Evolutionary conservation across 2,797 vertebrate genomes (phyloP), one percentile per base, ranked within the genome.

Genomic region (Chiloscyllium punctatum): DNA sequence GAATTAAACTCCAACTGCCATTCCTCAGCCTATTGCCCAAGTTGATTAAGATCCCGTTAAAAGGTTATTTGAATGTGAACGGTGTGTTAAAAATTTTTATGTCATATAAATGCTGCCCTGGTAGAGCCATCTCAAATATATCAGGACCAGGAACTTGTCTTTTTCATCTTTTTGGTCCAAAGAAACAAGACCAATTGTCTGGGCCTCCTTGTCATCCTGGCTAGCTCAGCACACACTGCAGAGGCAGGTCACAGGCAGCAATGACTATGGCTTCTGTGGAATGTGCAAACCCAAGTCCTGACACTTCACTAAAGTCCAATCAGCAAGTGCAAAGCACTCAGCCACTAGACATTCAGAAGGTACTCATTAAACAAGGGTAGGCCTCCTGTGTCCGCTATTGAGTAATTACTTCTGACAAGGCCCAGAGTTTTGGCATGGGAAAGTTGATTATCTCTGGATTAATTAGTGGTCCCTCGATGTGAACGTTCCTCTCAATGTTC

Each of bases 331-430:
- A 91, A 66, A n/a, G 57, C 1, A n/a, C 21, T 91, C 33, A 68
- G 13, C 87, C 87, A 33, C 27, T 25, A 23, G 88, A 68, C 4
- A 4, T 3, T 90, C 42, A 30, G 9, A 66, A 68, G 33, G 23
- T 68, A n/a, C 57, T 91, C 88, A 68, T 91, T 68, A 91, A 68
- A 8, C 57, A 16, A 37, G 88, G 57, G 68, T 62, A 18, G 21
- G 88, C 37, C 33, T 91, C 33, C 33, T 68, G 16, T n/a, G 88
- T 37, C 16, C 68, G 57, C 16, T 91, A 16, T 66, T 0, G 57
- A 91, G 88, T 91, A 91, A 91, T 91, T 91, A 66, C 88, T 68
- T 33, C 62, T 91, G 88, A 91, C 33, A 37, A 37, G 88, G 33
- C 33, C 62, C 62, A n/a, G 33, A 91, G 18, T 16, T 68, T 33